A percentile compares a stretch with the other conserved stretches of the same genome.
Evolutionary conservation across 2,113 vertebrate species (phyloP).

Genomic region (Lanius collurio): DNA sequence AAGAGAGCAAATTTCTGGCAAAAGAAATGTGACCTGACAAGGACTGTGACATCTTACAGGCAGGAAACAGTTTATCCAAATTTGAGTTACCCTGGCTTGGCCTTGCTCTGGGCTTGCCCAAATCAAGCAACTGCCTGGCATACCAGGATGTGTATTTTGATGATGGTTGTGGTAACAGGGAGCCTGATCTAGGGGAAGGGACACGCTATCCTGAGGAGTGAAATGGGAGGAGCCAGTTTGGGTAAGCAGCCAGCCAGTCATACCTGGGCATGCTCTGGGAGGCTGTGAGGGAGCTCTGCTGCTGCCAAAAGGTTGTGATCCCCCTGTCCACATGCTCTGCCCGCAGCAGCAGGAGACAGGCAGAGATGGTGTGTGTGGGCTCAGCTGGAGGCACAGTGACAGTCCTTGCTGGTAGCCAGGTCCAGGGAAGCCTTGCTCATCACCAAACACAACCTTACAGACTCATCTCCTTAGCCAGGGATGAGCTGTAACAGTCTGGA

Average conservation of each 20-base stretch:
- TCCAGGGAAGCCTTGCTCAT: not conserved
- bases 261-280: accelerated
- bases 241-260: not conserved
- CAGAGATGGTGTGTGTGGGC: not conserved
- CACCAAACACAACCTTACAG: not conserved
- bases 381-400: not conserved
- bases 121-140: not conserved
- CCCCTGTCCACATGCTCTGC: not conserved
- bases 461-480: not conserved
- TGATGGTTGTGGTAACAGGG: not conserved
- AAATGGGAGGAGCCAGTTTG: not conserved
- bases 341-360: accelerated
- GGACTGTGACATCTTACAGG: not conserved
- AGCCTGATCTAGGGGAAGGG: not conserved
- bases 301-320: not conserved
- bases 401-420: not conserved
- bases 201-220: accelerated
- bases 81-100: not conserved
- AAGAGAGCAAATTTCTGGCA: not conserved
- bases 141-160: not conserved
- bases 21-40: not conserved
- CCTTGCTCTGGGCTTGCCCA: not conserved
- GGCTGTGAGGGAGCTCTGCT: not conserved
- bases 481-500: not conserved
- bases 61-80: not conserved